Percentiles rank a stretch among this genome's conserved stretches.
These are phyloP conservation scores for Zosterops lateralis DNA, from an alignment of 2,113 vertebrate genomes.

Conservation along the genomic window DNA sequence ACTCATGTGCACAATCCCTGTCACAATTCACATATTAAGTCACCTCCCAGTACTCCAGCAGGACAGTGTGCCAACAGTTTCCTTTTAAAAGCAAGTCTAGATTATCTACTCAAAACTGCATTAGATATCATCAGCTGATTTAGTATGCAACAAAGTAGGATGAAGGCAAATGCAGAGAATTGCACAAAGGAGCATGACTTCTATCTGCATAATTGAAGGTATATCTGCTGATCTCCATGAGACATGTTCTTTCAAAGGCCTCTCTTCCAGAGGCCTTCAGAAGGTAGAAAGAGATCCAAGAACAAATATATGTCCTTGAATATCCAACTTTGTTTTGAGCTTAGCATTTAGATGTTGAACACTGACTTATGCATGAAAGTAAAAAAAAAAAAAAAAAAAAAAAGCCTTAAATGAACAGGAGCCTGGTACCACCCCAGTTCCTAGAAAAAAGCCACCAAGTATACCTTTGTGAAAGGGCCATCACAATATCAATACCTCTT, in stretches of 20 bases:
- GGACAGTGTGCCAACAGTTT: neutral
- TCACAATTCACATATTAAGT: neutral
- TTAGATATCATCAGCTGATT: neutral
- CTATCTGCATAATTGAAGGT: neutral
- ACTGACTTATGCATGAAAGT: neutral
- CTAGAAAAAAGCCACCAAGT: neutral
- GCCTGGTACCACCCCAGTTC: neutral
- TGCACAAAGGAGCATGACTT: neutral
- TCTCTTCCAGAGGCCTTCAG: neutral
- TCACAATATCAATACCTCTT: neutral
- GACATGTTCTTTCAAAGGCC: neutral
- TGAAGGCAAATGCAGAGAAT: neutral
- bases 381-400: neutral
- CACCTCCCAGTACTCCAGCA: neutral
- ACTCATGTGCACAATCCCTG: rapidly evolving
- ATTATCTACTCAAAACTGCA: neutral
- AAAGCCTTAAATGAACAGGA: neutral
- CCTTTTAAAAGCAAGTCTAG: neutral
- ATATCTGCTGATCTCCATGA: neutral
- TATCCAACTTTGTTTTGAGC: neutral
- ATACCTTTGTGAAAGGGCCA: neutral
- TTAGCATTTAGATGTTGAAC: neutral
- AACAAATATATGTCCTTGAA: neutral
- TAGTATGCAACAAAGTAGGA: neutral
- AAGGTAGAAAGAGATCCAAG: neutral